Evolutionary conservation across 2,888 invertebrate species (phyloP).

Genomic region (Aphodius sticticus): DNA sequence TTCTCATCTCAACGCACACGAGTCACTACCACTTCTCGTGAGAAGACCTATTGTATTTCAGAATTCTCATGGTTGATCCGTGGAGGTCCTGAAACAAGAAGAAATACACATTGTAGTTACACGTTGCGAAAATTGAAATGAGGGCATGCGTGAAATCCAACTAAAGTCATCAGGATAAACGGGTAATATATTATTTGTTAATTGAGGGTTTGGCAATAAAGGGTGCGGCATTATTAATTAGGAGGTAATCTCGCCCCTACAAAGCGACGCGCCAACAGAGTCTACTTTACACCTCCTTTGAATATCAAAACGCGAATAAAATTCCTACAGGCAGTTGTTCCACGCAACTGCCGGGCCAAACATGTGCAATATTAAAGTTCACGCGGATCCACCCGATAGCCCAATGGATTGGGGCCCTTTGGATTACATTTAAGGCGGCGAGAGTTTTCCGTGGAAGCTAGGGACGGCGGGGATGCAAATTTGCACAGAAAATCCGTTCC

Average conservation of each 20-base stretch:
- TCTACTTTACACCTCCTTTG: not conserved
- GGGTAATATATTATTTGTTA: not conserved
- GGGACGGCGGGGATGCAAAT: slow-evolving; percentile 48
- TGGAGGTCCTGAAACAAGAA: too few relatives aligned
- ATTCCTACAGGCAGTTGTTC: not conserved
- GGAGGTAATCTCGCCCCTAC: not conserved
- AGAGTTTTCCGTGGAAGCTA: not conserved
- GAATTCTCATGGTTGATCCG: too few relatives aligned
- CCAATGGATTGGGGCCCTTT: not conserved
- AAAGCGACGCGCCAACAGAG: not conserved
- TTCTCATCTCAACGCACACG: too few relatives aligned
- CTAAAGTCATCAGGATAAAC: not conserved
- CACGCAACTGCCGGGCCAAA: not conserved
- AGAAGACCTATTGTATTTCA: too few relatives aligned
- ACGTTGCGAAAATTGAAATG: too few relatives aligned
- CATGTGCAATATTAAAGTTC: slow-evolving; percentile 4
- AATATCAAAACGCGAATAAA: not conserved
- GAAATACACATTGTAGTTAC: too few relatives aligned
- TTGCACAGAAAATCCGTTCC: slow-evolving; percentile 52
- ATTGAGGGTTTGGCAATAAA: not conserved
- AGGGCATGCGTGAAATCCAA: not conserved
- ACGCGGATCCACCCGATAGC: not conserved
- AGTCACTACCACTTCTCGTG: too few relatives aligned
- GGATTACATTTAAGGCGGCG: not conserved
- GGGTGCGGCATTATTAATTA: not conserved